A percentile compares a stretch with the other conserved stretches of the same genome.
Conservation (phyloP, 1,140 invertebrate genomes). For the Euwallacea similis region DNA sequence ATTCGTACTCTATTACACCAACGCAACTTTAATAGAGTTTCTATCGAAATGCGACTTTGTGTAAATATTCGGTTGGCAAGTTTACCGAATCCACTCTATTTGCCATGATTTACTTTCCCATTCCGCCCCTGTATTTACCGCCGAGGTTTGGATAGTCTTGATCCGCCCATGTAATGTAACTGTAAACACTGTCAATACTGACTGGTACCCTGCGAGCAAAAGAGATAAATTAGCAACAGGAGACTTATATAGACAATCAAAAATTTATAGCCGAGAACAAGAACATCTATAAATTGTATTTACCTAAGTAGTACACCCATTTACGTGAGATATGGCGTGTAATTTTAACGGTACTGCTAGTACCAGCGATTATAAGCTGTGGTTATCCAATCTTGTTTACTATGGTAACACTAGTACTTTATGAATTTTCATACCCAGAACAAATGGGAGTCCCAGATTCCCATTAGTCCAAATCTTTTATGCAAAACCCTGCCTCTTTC, state of each 20-base stretch:
- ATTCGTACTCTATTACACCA: conserved; percentile 23
- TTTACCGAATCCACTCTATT: conserved; percentile 15
- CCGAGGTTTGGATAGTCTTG: neutral
- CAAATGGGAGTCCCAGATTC: too few relatives aligned
- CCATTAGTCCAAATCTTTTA: too few relatives aligned
- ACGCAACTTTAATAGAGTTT: conserved; percentile 30
- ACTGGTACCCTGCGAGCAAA: neutral
- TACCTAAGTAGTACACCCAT: conserved; percentile 23
- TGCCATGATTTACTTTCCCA: conserved; percentile 1
- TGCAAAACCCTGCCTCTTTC: too few relatives aligned
- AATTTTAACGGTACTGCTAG: conserved; percentile 23
- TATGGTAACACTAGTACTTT: neutral
- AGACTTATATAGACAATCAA: conserved; percentile 33
- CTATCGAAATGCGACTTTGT: conserved; percentile 22
- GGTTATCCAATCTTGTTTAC: neutral
- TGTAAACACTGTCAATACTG: conserved; percentile 2
- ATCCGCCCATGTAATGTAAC: conserved; percentile 2
- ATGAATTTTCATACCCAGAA: neutral
- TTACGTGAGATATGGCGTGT: conserved; percentile 31
- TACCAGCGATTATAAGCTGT: conserved; percentile 2
- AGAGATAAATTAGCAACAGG: conserved; percentile 18
- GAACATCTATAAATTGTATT: conserved; percentile 30
- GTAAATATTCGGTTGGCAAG: conserved; percentile 21
- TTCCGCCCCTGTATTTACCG: conserved; percentile 1
- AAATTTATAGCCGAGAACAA: conserved; percentile 24